Evolutionary conservation across 2,888 invertebrate species (phyloP), one percentile per base, ranked within the genome.

Genomic region (Heliconius ethilla): DNA sequence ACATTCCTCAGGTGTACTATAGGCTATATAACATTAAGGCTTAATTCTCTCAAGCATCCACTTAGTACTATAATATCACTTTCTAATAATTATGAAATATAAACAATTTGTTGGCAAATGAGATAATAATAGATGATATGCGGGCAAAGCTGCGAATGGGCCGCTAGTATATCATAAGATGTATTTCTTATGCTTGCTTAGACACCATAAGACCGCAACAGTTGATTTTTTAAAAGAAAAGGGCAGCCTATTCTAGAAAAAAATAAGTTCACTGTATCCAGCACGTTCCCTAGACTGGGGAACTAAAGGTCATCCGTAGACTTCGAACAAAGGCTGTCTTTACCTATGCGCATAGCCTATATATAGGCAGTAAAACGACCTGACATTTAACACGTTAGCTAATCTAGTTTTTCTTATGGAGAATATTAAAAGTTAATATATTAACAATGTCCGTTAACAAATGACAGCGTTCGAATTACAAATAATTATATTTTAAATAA

Each of bases 241-340:
- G 11, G 10, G 59, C n/a, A 59, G 11, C 55, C 18, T 51, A 22
- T 67, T 63, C 69, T 79, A 79, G 72, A 82, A 81, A 79, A 75
- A 72, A 80, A 65, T 55, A 63, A 69, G 59, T 75, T 77, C 75
- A 66, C 51, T 70, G 77, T 72, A 80, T 81, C 80, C 74, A 77
- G 77, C 76, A 75, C 78, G 81, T 80, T 81, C 79, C 81, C 81
- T 81, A 81, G 79, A 78, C 78, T 79, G 81, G 82, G 81, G 79
- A 75, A 79, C 82, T 87, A 93, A 93, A 93, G 93, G 93, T 93
- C 89, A 93, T 86, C 89, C 89, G 91, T 87, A 86, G 87, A 87
- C 88, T 87, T 86, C 83, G 85, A 85, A 83, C 82, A 86, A 88
- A 90, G 92, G 89, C 89, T 89, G 85, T 87, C 87, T 90, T 88